Evolutionary conservation across 2,888 invertebrate genomes (phyloP), one percentile per base, ranked within the genome.

Genomic region (Cyrtodaria siliqua): DNA sequence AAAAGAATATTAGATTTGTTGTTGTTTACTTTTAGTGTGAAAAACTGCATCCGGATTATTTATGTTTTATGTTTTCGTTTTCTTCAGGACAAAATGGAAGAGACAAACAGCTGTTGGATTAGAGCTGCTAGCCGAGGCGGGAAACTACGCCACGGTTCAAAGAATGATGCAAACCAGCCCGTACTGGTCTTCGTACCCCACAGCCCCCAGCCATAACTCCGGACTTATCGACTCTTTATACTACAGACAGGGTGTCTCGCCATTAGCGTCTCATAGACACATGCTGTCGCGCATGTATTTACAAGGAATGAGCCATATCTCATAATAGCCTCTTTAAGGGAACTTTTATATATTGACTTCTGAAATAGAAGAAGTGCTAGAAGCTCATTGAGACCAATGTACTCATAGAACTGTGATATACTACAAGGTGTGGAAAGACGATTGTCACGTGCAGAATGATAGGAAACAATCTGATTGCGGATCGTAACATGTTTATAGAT

Each of bases 111-210:
- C 99, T 0, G 99, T 99, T 6, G 98, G 99, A 0, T 93, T 98
- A 86, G 99, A 99, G 93, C 95, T 99, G 42, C 94, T 99, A 68
- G 98, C 98, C 2, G 99, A 99, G 93, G 98, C 98, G 0, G 98
- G 98, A n/a, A 99, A 98, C 94, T 98, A 97, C 94, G 98, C 98
- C 1, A 99, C 99, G 23, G 97, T 99, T 92, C 98, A 99, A 94
- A 95, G 98, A 78, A 94, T 99, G 78, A 89, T 94, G 24, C 91
- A 92, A 66, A 84, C 90, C 23, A 91, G 91, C 74, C 91, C 91
- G 8, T 92, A 92, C 81, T 93, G 92, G 92, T 82, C 85, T 26
- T 70, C 88, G 23, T 91, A 91, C 84, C 84, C 87, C 6, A 86
- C 86, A 24, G 74, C 86, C 16, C 75, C 82, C n/a, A 57, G 76